Conservation (phyloP, 2,113 vertebrate species). For the Muntiacus reevesi region DNA sequence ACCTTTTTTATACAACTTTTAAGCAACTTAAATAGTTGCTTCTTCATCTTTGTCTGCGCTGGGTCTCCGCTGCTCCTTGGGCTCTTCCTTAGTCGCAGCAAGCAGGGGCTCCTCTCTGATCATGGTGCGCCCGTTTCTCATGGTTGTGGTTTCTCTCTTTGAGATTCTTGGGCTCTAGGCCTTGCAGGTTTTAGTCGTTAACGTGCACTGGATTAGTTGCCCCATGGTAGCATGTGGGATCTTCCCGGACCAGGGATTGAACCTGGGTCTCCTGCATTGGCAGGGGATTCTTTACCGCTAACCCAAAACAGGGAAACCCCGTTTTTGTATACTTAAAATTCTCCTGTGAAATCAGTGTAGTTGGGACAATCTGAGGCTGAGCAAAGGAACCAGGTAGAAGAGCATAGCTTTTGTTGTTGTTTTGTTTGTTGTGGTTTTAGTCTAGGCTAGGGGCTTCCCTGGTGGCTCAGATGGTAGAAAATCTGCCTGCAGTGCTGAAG, state of each 20-base stretch:
- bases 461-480: not conserved
- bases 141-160: not conserved
- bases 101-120: not conserved
- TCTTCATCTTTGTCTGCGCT: not conserved
- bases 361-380: not conserved
- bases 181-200: not conserved
- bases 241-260: not conserved
- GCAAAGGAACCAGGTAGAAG: not conserved
- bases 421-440: not conserved
- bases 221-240: not conserved
- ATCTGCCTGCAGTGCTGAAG: not conserved
- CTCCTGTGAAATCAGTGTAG: not conserved
- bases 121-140: not conserved
- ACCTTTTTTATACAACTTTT: not conserved
- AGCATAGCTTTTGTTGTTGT: not conserved
- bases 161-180: not conserved
- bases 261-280: not conserved
- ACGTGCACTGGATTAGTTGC: rapidly evolving
- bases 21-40: not conserved
- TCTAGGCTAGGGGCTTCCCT: not conserved
- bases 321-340: not conserved
- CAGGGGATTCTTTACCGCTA: not conserved
- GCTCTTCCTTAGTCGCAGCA: not conserved
- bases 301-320: not conserved
- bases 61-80: rapidly evolving